Percentiles rank a stretch among this genome's conserved stretches.
phyloP scores from a whole-genome alignment of 2,113 vertebrate species.

The Mormyrus lacerda region DNA sequence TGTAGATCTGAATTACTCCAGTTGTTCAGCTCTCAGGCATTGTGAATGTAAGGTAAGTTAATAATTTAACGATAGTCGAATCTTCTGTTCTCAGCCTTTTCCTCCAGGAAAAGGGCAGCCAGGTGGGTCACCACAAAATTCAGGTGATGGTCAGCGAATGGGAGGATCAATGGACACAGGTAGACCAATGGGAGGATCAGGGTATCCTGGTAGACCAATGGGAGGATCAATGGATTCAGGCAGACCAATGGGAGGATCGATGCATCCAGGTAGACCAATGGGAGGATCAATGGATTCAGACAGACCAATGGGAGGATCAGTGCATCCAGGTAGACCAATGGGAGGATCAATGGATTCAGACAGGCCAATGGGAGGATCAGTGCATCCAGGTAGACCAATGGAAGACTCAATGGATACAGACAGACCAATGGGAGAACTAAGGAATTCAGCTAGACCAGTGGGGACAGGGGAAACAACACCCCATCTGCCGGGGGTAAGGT shows the following conservation, averaged over 20 bases:
- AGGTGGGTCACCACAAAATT: neutral
- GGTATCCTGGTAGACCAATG: too few relatives aligned
- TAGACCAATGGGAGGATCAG: neutral
- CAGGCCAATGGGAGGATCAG: too few relatives aligned
- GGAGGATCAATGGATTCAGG: neutral
- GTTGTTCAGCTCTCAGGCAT: neutral
- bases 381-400: too few relatives aligned
- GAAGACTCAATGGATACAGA: too few relatives aligned
- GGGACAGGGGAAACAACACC: neutral
- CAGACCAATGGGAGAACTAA: neutral
- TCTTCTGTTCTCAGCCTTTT: neutral
- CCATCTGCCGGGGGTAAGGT: neutral
- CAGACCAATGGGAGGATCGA: too few relatives aligned
- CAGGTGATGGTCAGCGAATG: neutral
- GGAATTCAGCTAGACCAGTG: neutral
- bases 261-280: too few relatives aligned
- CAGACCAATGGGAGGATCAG: too few relatives aligned
- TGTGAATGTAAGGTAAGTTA: neutral
- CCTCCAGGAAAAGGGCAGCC: neutral
- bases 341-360: too few relatives aligned
- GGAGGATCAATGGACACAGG: neutral
- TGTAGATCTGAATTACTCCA: neutral
- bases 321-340: neutral
- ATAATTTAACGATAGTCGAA: neutral
- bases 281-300: too few relatives aligned